A percentile compares a stretch with the other conserved stretches of the same genome.
These are phyloP conservation scores for Deilephila elpenor DNA, from an alignment of 2,888 invertebrate genomes.

Conservation along the genomic window DNA sequence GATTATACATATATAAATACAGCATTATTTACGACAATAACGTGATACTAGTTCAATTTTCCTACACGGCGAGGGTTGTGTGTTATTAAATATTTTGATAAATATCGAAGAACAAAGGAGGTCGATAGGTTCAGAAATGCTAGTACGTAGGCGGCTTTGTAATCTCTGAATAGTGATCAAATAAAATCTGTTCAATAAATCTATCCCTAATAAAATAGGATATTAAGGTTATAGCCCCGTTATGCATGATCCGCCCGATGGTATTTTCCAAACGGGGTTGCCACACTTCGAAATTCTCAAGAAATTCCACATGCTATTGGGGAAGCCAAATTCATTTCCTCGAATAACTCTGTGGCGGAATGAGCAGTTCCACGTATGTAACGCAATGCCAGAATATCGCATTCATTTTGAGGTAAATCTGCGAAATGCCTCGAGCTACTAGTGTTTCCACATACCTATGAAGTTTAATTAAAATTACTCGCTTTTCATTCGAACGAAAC, in stretches of 20 bases:
- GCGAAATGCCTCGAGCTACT: too few species aligned
- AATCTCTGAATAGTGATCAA: constrained; percentile 14
- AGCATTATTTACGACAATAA: neutral
- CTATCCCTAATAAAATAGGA: constrained; percentile 26
- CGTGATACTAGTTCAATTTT: neutral
- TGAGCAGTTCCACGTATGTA: neutral
- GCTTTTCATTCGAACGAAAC: too few species aligned
- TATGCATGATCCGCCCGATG: constrained; percentile 19
- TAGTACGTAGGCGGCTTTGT: constrained; percentile 10
- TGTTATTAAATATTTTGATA: constrained; percentile 15
- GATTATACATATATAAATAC: neutral
- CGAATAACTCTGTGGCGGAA: neutral
- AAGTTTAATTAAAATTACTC: too few species aligned
- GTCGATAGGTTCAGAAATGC: neutral
- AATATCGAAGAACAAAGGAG: constrained; percentile 17
- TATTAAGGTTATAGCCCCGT: constrained; percentile 25
- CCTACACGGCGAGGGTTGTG: neutral
- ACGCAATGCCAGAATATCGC: neutral
- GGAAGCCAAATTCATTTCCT: neutral
- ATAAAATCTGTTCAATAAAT: constrained; percentile 29
- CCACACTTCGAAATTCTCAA: neutral
- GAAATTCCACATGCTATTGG: neutral
- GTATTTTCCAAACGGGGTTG: constrained; percentile 27
- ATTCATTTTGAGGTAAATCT: too few species aligned
- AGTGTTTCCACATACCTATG: too few species aligned